These are phyloP conservation scores for Orycteropus afer DNA, from an alignment of 2,113 vertebrate genomes.

Conservation along the genomic window DNA sequence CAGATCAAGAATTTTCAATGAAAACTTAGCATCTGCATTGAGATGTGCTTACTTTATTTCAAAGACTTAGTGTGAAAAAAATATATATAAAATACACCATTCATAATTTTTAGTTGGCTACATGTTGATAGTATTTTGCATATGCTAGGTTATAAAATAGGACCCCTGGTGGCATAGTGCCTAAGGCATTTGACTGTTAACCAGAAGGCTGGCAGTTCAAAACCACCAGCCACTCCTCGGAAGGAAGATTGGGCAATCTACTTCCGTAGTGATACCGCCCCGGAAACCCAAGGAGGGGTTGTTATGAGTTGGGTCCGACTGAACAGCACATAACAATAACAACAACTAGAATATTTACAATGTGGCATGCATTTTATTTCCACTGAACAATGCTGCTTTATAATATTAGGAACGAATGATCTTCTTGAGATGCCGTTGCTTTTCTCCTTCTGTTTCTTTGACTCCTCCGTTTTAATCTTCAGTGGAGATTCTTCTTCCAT, in stretches of 20 bases:
- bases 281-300: no score
- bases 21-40: no score
- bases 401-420: not conserved
- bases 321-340: no score
- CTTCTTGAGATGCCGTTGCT: not conserved
- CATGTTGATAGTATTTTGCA: not conserved
- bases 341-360: no score
- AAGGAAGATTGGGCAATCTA: no score
- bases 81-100: not conserved
- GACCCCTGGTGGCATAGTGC: no score
- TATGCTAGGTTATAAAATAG: not conserved
- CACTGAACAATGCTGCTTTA: not conserved
- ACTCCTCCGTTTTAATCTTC: not conserved
- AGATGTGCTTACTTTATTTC: conserved; percentile 28
- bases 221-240: no score
- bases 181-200: no score
- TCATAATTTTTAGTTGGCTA: not conserved
- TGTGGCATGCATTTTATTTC: not conserved
- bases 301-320: no score
- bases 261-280: no score
- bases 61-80: not conserved
- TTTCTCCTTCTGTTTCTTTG: not conserved
- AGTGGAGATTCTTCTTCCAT: not conserved
- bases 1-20: no score
- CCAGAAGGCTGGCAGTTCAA: no score